Percentiles rank a stretch among this genome's conserved stretches.
Evolutionary conservation across 2,113 vertebrate species (phyloP).

Genomic region (Ailuropoda melanoleuca): DNA sequence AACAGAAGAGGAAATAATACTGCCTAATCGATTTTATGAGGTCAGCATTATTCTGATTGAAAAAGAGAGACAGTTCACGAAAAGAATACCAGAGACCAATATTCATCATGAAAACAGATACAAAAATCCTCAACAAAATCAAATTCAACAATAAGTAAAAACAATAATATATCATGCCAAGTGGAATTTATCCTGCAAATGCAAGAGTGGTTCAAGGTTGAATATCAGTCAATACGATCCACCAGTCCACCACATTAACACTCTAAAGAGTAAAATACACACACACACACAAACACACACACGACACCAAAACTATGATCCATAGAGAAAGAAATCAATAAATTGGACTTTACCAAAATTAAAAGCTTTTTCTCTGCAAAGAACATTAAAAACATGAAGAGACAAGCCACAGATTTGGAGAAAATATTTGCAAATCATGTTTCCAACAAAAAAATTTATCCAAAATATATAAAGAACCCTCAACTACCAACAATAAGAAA

Average conservation of each 20-base stretch:
- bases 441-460: not conserved
- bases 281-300: too few relatives aligned
- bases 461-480: not conserved
- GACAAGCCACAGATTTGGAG: not conserved
- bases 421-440: conserved; percentile 27
- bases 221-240: not conserved
- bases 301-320: not conserved
- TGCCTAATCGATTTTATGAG: not conserved
- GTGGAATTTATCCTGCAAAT: not conserved
- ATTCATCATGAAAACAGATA: not conserved
- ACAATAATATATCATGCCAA: not conserved
- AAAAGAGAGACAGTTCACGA: not conserved
- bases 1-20: not conserved
- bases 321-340: conserved; percentile 9
- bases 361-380: conserved; percentile 5
- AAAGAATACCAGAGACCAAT: not conserved
- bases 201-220: not conserved
- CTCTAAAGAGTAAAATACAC: not conserved
- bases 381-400: not conserved
- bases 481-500: not conserved
- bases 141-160: not conserved
- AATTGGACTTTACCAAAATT: not conserved
- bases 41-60: not conserved
- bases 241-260: not conserved
- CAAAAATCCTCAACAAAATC: not conserved